Evolutionary conservation across 1,140 invertebrate species (phyloP), one percentile per base, ranked within the genome.

Genomic region (Danaus plexippus): DNA sequence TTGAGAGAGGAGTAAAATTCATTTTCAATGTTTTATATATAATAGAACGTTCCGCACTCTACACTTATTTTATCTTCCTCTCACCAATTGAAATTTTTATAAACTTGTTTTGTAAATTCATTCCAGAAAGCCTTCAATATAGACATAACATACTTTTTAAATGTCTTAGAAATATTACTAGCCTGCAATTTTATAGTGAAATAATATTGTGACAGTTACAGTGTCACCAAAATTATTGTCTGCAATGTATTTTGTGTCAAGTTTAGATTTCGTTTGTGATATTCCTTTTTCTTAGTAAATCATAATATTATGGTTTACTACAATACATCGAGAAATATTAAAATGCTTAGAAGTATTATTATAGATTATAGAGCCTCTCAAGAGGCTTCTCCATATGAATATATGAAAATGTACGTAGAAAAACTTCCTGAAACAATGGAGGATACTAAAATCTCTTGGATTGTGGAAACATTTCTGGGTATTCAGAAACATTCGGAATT

Each of bases 351-450:
- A 61, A 80, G 76, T 54, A 69, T 87, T 18, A 57, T 78, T 10
- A 62, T 64, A 22, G 77, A 82, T 53, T 82, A 77, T 56, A 62
- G 45, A 18, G 56, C 54, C 43, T 47, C 61, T 0, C 69, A 43
- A 41, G 80, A 82, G 47, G 15, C 72, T 18, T 68, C 80, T 0
- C 73, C 84, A 4, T 69, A 71, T 53, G 84, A 87, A 52, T 87
- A 75, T 57, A 82, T 85, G 73, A 77, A 82, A 54, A 57, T 12
- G 4, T 87, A 75, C 45, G 73, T 85, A 13, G 79, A 78, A 67
- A 75, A 74, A 54, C 78, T 68, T 69, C 68, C 73, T 10, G 69
- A 80, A 45, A 57, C 57, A 11, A 75, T 54, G 15, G 72, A 80
- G 11, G 76, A 84, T 59, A 13, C 64, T 2, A 85, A 84, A 69